Evolutionary conservation across 2,113 vertebrate species (phyloP).

Genomic region (Peromyscus polionotus): DNA sequence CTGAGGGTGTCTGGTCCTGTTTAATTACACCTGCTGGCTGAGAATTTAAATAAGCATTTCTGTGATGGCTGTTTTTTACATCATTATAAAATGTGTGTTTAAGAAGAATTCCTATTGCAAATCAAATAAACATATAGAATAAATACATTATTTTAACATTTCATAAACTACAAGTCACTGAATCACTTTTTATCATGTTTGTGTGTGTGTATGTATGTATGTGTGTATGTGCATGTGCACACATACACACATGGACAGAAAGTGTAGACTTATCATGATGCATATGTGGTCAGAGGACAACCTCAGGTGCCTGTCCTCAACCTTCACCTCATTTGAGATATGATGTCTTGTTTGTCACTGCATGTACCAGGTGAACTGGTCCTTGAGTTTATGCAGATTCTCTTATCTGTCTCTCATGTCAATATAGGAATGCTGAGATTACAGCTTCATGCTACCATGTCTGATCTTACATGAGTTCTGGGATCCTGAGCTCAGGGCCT

Average conservation of each 20-base stretch:
- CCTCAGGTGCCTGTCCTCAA: not conserved
- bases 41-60: constrained; percentile 80
- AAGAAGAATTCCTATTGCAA: constrained; percentile 60
- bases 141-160: constrained; percentile 39
- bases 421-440: not conserved
- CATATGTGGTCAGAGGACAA: not conserved
- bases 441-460: not conserved
- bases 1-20: constrained; percentile 55
- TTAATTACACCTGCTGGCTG: constrained; percentile 75
- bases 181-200: not conserved
- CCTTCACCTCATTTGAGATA: not conserved
- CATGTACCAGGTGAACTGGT: not conserved
- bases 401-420: not conserved
- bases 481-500: no score
- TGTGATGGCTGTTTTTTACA: constrained; percentile 60
- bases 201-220: no score
- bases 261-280: not conserved
- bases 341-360: not conserved
- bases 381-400: not conserved
- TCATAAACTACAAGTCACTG: not conserved
- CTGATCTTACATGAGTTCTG: not conserved
- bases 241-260: no score
- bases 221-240: not conserved
- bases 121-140: constrained; percentile 20
- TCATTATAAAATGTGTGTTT: constrained; percentile 56